phyloP scores from a whole-genome alignment of 2,113 vertebrate species.

The Notarius quadriscutis region DNA sequence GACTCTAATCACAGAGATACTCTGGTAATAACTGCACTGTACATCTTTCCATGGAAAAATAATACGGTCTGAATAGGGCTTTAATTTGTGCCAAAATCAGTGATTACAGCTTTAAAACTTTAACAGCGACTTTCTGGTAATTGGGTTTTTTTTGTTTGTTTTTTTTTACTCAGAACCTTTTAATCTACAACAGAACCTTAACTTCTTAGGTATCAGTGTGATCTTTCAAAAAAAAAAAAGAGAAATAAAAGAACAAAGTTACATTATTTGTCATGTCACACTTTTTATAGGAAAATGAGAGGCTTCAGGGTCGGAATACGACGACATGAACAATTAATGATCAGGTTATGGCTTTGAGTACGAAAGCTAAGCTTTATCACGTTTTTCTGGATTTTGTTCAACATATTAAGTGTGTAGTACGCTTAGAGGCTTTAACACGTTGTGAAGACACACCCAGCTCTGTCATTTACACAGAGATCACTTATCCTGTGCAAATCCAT shows the following conservation, averaged over 20 bases:
- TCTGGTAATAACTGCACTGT: not conserved
- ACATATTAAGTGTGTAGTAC: too few relatives aligned
- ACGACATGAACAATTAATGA: not conserved
- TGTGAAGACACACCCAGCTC: too few relatives aligned
- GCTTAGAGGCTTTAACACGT: too few relatives aligned
- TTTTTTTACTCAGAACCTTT: not conserved
- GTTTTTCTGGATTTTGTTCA: not conserved
- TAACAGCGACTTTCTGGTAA: not conserved
- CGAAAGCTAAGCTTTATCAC: not conserved
- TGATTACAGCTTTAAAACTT: not conserved
- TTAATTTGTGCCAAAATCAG: not conserved
- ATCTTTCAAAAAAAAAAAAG: too few relatives aligned
- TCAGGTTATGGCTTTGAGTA: not conserved
- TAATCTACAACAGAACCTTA: not conserved
- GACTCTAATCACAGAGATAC: not conserved
- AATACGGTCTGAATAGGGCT: not conserved
- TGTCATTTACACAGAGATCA: too few relatives aligned
- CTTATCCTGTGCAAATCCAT: too few relatives aligned
- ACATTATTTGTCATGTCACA: not conserved
- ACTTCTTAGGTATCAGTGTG: not conserved
- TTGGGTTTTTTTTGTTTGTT: not conserved
- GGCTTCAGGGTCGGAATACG: not conserved
- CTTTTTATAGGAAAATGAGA: not conserved
- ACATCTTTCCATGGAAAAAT: not conserved
- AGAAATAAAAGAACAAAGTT: too few relatives aligned